Evolutionary conservation across 1,140 invertebrate species (phyloP).

Genomic region (Pinna nobilis): DNA sequence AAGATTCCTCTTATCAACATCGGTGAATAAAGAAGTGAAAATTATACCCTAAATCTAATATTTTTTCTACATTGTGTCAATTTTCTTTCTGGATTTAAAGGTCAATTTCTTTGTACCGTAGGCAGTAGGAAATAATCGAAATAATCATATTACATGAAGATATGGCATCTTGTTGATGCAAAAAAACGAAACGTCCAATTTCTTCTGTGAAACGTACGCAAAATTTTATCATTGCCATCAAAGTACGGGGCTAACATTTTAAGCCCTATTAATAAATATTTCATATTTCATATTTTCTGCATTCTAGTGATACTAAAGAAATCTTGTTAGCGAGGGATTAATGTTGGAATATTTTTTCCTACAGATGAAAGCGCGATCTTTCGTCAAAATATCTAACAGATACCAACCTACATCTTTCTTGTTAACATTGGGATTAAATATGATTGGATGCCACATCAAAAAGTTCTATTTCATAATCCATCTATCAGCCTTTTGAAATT

Average conservation of each 20-base stretch:
- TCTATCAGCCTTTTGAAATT: constrained; percentile 34
- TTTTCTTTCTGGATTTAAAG: constrained; percentile 34
- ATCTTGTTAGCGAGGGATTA: background rate
- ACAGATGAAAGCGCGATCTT: background rate
- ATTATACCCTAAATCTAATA: constrained; percentile 12
- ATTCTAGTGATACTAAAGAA: no score
- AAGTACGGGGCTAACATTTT: no score
- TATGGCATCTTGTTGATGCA: no score
- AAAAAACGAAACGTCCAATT: no score
- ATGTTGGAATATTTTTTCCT: background rate
- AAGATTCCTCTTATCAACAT: no score
- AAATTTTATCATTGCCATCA: no score
- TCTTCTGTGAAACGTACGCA: no score
- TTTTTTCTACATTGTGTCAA: constrained; percentile 33
- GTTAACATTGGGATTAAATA: constrained; percentile 28
- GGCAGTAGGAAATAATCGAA: no score
- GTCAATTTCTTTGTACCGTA: no score
- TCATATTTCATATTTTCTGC: constrained; percentile 22
- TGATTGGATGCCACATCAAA: constrained; percentile 38
- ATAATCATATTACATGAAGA: no score
- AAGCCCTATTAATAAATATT: no score
- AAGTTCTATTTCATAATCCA: constrained; percentile 31
- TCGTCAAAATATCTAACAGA: background rate
- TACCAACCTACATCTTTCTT: background rate
- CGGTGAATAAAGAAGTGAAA: background rate